Evolutionary conservation across 2,888 invertebrate species (phyloP), one percentile per base, ranked within the genome.

Genomic region (Conus canariensis): DNA sequence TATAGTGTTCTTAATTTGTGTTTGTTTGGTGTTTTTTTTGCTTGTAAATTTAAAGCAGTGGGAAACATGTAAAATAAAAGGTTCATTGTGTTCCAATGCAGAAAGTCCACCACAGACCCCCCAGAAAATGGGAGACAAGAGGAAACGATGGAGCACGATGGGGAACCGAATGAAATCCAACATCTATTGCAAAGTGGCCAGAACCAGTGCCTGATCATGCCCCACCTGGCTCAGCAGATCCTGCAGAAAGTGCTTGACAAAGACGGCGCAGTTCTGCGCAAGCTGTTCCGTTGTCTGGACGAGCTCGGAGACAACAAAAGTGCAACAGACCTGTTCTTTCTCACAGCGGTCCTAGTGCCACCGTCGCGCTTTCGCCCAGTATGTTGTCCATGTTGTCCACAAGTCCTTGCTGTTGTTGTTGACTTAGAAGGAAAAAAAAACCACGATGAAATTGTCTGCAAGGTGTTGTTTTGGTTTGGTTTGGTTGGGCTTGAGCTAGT

Each of bases 301-400:
- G 85, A 90, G 45, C 90, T 92, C 5, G 90, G 60, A 9, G 83
- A 82, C 0, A 74, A 88, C 5, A 90, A 93, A n/a, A 85, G 91
- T 83, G 95, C 98, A 0, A 98, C 98, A 0, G 98, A 99, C 96
- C 96, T 98, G 90, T 98, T 99, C 95, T 99, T 99, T 95, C 97
- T 98, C 96, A 98, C 98, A 92, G 96, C 97, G 0, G 95, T 99
- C 45, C 97, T 98, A 7, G 99, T 99, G 0, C 97, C 98, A 45
- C 99, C 99, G 0, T 97, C 98, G 0, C 98, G 97, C 95, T 98
- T 98, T 16, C 97, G 99, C 93, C 99, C 99, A 8, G 97, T 97
- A 94, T 95, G 70, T 16, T 59, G 45, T 85, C 6, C 64, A 64
- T 64, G 64, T 64, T 14, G 45, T 45, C 45, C 45, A 45, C 45